Evolutionary conservation across 2,797 vertebrate species (phyloP).

Genomic region (Falco cherrug): DNA sequence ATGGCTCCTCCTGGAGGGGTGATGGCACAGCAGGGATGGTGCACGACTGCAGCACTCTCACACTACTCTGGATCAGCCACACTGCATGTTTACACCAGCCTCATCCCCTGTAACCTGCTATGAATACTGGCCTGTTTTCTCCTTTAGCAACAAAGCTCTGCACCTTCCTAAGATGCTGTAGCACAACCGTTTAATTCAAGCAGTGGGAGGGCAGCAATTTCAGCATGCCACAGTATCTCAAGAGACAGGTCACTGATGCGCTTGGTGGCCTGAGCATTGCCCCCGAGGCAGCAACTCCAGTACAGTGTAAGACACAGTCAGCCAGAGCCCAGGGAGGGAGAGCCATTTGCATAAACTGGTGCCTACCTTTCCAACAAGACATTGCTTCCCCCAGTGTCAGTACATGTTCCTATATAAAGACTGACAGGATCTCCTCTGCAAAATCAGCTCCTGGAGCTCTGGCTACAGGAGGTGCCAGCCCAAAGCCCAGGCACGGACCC

Average conservation of each 20-base stretch:
- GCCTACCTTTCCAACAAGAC: neutral
- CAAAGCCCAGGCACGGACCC: neutral
- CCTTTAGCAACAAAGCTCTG: neutral
- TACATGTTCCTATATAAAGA: neutral
- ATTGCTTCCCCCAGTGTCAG: rapidly evolving
- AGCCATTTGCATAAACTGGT: neutral
- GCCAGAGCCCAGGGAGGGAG: neutral
- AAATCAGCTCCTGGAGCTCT: neutral
- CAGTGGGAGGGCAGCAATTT: neutral
- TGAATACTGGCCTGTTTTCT: neutral
- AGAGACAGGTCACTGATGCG: neutral
- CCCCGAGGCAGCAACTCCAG: neutral
- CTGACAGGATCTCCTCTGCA: neutral
- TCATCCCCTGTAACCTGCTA: neutral
- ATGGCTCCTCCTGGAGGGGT: rapidly evolving
- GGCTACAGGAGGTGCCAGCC: neutral
- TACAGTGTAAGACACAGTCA: neutral
- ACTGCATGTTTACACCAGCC: neutral
- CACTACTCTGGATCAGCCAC: rapidly evolving
- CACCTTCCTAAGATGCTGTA: neutral
- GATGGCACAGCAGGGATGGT: neutral
- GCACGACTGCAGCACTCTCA: neutral
- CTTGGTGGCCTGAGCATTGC: neutral
- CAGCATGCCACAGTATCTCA: neutral
- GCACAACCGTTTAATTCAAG: neutral